Conservation (phyloP, 2,797 vertebrate species). For the Tauraco hartlaubi region DNA sequence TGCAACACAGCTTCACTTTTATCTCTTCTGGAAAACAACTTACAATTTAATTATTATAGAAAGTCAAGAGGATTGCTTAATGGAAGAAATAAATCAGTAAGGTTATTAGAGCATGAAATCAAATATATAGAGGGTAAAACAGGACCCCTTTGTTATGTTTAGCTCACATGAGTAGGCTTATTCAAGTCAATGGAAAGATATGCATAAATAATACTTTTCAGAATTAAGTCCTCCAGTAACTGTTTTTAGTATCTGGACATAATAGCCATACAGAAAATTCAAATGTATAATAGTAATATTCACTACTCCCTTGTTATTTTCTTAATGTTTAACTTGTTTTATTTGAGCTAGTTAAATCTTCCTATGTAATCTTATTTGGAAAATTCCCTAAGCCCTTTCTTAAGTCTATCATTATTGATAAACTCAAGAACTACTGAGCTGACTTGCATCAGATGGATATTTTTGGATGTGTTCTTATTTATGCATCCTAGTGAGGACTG, state of each 20-base stretch:
- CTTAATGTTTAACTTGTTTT: not conserved
- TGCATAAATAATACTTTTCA: not conserved
- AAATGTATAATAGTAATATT: not conserved
- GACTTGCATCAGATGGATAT: not conserved
- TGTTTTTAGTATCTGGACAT: not conserved
- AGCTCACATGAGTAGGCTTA: not conserved
- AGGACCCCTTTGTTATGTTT: not conserved
- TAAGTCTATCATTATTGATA: not conserved
- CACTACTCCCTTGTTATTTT: not conserved
- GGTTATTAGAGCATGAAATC: slow-evolving; percentile 77
- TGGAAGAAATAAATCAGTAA: slow-evolving; percentile 64
- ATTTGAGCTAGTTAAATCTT: not conserved
- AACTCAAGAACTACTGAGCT: not conserved
- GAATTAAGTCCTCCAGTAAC: not conserved
- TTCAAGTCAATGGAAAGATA: not conserved
- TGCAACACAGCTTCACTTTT: slow-evolving; percentile 5
- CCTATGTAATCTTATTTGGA: not conserved
- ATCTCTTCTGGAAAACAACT: slow-evolving; percentile 50
- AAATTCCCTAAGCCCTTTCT: not conserved
- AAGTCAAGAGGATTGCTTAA: slow-evolving; percentile 60
- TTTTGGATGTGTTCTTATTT: not conserved
- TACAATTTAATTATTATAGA: slow-evolving; percentile 60
- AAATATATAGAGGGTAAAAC: slow-evolving; percentile 44
- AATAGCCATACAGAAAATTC: not conserved
- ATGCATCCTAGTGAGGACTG: not conserved